These are phyloP conservation scores for Amblyraja radiata DNA, from an alignment of 2,797 vertebrate genomes.

Conservation along the genomic window DNA sequence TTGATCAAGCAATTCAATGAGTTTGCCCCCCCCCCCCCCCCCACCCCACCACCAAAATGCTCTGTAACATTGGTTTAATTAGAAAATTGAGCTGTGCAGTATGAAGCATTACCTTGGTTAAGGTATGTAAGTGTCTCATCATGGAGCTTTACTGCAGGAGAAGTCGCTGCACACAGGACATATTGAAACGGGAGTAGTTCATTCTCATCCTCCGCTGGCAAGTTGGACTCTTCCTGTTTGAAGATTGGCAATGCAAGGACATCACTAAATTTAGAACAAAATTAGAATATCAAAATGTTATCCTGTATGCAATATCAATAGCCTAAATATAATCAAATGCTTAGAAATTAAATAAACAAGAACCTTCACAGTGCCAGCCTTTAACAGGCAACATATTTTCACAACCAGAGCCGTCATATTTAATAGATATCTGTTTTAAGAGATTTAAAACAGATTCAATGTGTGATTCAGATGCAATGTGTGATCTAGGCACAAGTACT, in stretches of 20 bases:
- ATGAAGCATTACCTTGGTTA: conserved; percentile 80
- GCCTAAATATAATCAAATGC: background rate
- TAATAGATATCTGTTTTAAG: too few species aligned
- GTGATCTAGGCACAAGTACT: background rate
- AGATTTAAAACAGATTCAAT: background rate
- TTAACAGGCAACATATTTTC: background rate
- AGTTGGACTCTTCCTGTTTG: conserved; percentile 94
- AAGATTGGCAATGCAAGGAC: conserved; percentile 96
- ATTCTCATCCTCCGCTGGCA: conserved; percentile 80
- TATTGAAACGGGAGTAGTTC: conserved; percentile 96
- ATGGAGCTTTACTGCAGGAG: conserved; percentile 90
- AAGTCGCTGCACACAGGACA: conserved; percentile 91
- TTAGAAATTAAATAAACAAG: background rate
- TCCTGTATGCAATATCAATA: background rate
- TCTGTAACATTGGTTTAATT: background rate
- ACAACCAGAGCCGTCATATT: too few species aligned
- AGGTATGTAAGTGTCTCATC: conserved; percentile 97
- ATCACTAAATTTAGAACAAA: conserved; percentile 65
- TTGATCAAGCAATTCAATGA: background rate
- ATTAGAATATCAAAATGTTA: conserved; percentile 20
- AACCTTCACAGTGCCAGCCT: background rate
- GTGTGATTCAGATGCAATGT: background rate
- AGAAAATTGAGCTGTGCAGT: background rate
- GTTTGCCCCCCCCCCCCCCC: too few species aligned
- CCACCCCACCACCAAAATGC: background rate